Evolutionary conservation across 2,888 invertebrate species (phyloP).

Genomic region (Colostygia pectinataria): DNA sequence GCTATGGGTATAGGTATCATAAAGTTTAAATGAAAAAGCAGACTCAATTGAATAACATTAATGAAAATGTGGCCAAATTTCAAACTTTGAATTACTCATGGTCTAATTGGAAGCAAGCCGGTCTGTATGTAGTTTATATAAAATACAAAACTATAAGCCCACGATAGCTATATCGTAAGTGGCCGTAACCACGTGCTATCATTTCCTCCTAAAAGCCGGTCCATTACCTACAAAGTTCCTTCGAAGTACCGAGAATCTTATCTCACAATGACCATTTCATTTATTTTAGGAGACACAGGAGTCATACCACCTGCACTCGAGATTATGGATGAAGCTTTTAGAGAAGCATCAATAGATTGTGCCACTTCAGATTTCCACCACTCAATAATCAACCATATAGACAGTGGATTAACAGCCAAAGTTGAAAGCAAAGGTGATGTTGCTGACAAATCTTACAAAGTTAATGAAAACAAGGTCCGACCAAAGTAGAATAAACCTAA

Average conservation of each 20-base stretch:
- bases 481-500: conserved; percentile 45
- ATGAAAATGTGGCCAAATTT: no score
- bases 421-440: conserved; percentile 31
- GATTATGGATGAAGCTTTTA: conserved; percentile 72
- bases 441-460: conserved; percentile 64
- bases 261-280: conserved; percentile 75
- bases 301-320: conserved; percentile 80
- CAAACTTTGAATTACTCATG: no score
- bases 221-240: conserved; percentile 41
- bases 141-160: conserved; percentile 13
- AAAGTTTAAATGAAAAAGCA: no score
- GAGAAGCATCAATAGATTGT: conserved; percentile 66
- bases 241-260: conserved; percentile 57
- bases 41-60: no score
- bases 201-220: conserved; percentile 45
- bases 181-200: conserved; percentile 35
- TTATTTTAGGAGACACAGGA: conserved; percentile 80
- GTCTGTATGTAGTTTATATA: neutral
- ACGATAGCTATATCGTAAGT: conserved; percentile 12
- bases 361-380: conserved; percentile 58
- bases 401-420: conserved; percentile 19
- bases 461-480: conserved; percentile 44
- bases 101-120: neutral
- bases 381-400: conserved; percentile 40
- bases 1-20: no score